Base-by-base conservation (phyloP, 2,113 vertebrate genomes). In the Erythrocercus mccallii region DNA sequence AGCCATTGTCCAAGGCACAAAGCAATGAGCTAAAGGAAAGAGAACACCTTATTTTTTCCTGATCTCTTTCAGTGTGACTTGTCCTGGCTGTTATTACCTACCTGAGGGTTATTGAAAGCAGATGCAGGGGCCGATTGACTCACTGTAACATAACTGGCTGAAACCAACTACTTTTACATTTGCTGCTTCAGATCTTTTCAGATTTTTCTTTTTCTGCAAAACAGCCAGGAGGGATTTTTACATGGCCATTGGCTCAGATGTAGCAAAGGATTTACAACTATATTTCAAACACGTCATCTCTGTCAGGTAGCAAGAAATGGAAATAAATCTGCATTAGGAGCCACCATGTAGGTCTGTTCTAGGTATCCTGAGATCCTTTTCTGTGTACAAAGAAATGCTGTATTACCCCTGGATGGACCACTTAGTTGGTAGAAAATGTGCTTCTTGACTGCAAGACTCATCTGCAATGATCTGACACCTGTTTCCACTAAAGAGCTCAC, bases 401-500 rank as follows among this genome's bases (percentile, higher is more conserved):
- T 20, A 19, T 95, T 83, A 90, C 68, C 86, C 96, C 83, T 94
- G 69, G 51, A 93, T 88, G 71, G 86, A 84, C 40, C 35, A 31
- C 64, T 83, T 28, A 22, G 15, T 66, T 45, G 47, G 53, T 65
- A 74, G 44, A 73, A 91, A 94, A 72, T 3, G 31, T 9, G 11
- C 50, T 56, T 64, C 62, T 60, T 68, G 61, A 42, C 23, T 38
- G 38, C 53, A 73, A 68, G 85, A 85, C 28, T 78, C 54, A 48
- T 12, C 42, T 30, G 44, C 8, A 9, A 4, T 54, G n/a, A 47
- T 27, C 44, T 6, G 1, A 17, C 30, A 44, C 11, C 4, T 1
- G 14, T 58, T 90, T 31, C n/a, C 73, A 18, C 4, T 50, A 4
- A 22, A 48, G 81, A 53, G 19, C 17, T 40, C 20, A 6, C 25